A percentile compares a stretch with the other conserved stretches of the same genome.
These are phyloP conservation scores for Nysson spinosus DNA, from an alignment of 2,888 invertebrate genomes.

Conservation along the genomic window DNA sequence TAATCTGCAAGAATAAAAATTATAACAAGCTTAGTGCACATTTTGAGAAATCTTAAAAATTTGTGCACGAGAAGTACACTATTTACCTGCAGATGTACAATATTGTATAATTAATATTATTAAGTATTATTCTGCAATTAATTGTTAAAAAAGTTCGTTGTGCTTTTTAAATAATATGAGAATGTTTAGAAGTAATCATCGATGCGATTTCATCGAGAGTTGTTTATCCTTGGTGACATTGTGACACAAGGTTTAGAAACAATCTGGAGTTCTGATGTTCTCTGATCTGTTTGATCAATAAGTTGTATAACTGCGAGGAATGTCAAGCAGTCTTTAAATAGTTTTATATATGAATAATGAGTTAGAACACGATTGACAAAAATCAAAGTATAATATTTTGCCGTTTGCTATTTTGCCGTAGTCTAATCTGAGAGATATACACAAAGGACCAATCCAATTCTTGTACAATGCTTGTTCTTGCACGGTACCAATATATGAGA, in stretches of 20 bases:
- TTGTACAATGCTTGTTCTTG: too few relatives aligned
- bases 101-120: background rate
- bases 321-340: conserved; percentile 14
- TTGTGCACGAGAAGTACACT: background rate
- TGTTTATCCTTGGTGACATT: conserved; percentile 1
- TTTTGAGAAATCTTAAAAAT: background rate
- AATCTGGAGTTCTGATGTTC: conserved; percentile 23
- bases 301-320: conserved; percentile 40
- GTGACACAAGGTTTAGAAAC: conserved; percentile 8
- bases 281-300: conserved; percentile 71
- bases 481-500: too few relatives aligned
- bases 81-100: conserved; percentile 26
- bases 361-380: conserved; percentile 19
- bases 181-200: conserved; percentile 2
- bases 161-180: conserved; percentile 2
- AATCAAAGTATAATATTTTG: conserved; percentile 11
- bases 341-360: background rate
- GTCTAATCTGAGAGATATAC: background rate
- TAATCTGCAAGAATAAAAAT: too few relatives aligned
- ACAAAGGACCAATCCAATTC: conserved; percentile 13
- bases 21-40: too few relatives aligned
- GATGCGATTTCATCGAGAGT: background rate
- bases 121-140: too few relatives aligned
- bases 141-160: conserved; percentile 1
- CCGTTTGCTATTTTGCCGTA: background rate